phyloP scores from a whole-genome alignment of 2,888 invertebrate genomes.

The Dicycla oo region DNA sequence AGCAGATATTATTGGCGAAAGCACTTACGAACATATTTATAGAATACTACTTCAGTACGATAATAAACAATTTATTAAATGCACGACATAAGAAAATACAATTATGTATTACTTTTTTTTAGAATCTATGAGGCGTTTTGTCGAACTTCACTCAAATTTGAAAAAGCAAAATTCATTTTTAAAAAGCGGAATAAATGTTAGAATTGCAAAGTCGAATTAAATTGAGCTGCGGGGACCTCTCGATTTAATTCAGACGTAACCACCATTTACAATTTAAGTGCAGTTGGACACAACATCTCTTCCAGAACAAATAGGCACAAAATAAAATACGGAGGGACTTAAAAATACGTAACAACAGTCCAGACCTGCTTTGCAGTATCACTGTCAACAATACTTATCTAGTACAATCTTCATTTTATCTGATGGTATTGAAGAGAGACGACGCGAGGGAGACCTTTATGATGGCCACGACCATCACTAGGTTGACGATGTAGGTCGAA shows the following conservation, averaged over 20 bases:
- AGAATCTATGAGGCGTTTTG: conserved; percentile 79
- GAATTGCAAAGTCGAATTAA: conserved; percentile 74
- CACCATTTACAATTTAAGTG: conserved; percentile 90
- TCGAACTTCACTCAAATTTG: conserved; percentile 89
- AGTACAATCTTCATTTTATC: conserved; percentile 85
- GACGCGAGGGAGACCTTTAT: conserved; percentile 89
- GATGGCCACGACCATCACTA: conserved; percentile 89
- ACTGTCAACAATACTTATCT: conserved; percentile 88
- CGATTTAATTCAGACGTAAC: conserved; percentile 77
- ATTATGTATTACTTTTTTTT: conserved; percentile 50
- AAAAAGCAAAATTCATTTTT: conserved; percentile 81
- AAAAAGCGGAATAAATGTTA: conserved; percentile 78
- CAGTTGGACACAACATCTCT: conserved; percentile 90
- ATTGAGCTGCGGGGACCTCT: conserved; percentile 66
- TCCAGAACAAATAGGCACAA: conserved; percentile 71
- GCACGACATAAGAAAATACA: conserved; percentile 56
- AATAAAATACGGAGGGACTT: conserved; percentile 83
- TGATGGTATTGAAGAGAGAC: conserved; percentile 89
- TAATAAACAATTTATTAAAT: conserved; percentile 59
- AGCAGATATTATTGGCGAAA: conserved; percentile 62
- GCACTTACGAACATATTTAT: conserved; percentile 65
- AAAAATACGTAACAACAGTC: conserved; percentile 89
- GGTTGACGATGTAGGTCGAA: conserved; percentile 90
- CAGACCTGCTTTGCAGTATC: conserved; percentile 89
- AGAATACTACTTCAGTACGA: conserved; percentile 59